Evolutionary conservation across 1,140 invertebrate genomes (phyloP).

Genomic region (Acyrthosiphon pisum): DNA sequence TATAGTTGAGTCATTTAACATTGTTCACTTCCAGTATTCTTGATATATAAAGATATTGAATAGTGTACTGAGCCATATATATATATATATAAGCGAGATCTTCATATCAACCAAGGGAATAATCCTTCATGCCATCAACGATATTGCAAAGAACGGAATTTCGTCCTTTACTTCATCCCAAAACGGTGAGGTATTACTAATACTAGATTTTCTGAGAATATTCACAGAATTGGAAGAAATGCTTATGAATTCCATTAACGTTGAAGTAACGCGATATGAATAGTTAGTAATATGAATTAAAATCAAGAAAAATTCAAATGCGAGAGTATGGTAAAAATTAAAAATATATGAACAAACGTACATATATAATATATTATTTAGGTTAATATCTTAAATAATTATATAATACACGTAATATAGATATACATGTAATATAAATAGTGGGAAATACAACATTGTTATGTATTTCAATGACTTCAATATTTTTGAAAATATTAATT

Average conservation of each 20-base stretch:
- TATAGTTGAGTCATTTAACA: slow-evolving; percentile 1
- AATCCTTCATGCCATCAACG: slow-evolving; percentile 14
- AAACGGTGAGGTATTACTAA: not conserved
- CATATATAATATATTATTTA: not conserved
- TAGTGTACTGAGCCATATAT: not conserved
- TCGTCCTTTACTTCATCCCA: not conserved
- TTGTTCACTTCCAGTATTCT: slow-evolving; percentile 20
- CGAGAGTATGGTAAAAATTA: not conserved
- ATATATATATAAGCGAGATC: not conserved
- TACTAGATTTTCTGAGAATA: slow-evolving; percentile 14
- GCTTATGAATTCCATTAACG: slow-evolving; percentile 28
- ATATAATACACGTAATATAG: not conserved
- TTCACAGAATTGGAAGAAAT: not conserved
- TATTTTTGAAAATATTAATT: not conserved
- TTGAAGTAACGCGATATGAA: not conserved
- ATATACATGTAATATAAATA: not conserved
- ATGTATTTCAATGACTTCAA: not conserved
- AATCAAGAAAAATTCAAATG: not conserved
- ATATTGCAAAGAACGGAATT: slow-evolving; percentile 13
- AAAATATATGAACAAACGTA: not conserved
- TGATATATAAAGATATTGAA: not conserved
- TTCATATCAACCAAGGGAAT: slow-evolving; percentile 3
- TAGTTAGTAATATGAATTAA: not conserved
- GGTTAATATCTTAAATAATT: not conserved
- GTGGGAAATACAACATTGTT: not conserved